Evolutionary conservation across 2,888 invertebrate genomes (phyloP).

Genomic region (Tachystola acroxantha): DNA sequence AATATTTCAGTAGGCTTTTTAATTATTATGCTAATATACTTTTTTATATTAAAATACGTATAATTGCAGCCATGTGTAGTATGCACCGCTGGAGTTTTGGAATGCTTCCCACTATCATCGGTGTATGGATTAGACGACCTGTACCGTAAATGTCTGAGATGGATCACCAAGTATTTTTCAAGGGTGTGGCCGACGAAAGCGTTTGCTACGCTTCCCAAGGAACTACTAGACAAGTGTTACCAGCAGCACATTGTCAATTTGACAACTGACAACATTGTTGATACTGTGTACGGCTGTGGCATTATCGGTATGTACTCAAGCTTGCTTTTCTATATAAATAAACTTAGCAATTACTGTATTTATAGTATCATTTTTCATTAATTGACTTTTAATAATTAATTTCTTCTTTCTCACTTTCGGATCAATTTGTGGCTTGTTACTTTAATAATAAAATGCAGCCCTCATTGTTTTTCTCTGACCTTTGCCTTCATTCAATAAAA

Average conservation of each 20-base stretch:
- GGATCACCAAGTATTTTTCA: constrained; percentile 90
- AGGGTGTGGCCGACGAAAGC: constrained; percentile 95
- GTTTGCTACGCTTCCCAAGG: constrained; percentile 90
- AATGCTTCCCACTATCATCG: constrained; percentile 90
- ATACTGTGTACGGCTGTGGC: constrained; percentile 90
- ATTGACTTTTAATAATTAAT: no score
- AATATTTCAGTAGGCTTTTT: not conserved
- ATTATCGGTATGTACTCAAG: constrained; percentile 80
- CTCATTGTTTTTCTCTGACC: no score
- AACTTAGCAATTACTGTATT: not conserved
- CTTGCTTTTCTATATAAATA: not conserved
- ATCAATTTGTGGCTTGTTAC: no score
- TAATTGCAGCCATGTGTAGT: constrained; percentile 90
- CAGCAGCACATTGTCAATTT: constrained; percentile 89
- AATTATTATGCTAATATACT: no score
- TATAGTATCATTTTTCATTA: no score
- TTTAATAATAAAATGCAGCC: no score
- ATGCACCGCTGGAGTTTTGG: constrained; percentile 91
- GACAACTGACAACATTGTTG: constrained; percentile 88
- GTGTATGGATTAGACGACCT: constrained; percentile 93
- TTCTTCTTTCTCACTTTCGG: no score
- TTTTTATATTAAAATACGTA: no score
- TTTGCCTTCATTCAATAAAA: no score
- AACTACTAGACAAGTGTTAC: constrained; percentile 89
- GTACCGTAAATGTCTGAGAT: constrained; percentile 89